Evolutionary conservation across 2,888 invertebrate genomes (phyloP), one percentile per base, ranked within the genome.

Genomic region (Digitonthophagus gazella): DNA sequence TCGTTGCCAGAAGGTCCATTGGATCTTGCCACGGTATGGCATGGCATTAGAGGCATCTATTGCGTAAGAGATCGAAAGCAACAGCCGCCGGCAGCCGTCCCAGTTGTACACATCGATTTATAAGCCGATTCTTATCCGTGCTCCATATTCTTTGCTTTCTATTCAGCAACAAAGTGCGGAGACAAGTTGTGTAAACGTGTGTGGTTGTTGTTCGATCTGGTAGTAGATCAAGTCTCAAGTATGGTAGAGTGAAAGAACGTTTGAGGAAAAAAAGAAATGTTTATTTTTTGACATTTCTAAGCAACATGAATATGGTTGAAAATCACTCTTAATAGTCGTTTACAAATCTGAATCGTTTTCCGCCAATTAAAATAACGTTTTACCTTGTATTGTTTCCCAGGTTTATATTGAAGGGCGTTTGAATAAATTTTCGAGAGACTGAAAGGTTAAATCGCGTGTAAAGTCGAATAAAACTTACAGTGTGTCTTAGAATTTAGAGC

Each of bases 31-130:
- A 8, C 11, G 6, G 28, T 44, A 44, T 11, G 11, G 28, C 28
- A 44, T n/a, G n/a, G 28, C 6, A 44, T 44, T 20, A 20, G 61
- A 14, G 57, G 14, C 54, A 16, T 16, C 61, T 61, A 16, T 61
- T 61, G 18, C 61, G 18, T 61, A 61, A 61, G 18, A 18, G 61
- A 61, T 19, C 61, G 61, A 61, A 61, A 61, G 61, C 61, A 61
- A 61, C 5, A 20, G 6, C 61, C 61, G 11, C n/a, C n/a, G n/a
- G n/a, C n/a, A n/a, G n/a, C n/a, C n/a, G 18, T 61, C 61, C 61
- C 19, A 61, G 61, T 18, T 61, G 61, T 61, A 16, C 61, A 20
- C 61, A 18, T 20, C 19, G 20, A 61, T 61, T 61, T 61, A 61
- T 61, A 14, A 18, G n/a, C 61, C 61, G 19, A 61, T 61, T 61